Evolutionary conservation across 2,797 vertebrate species (phyloP).

Genomic region (Bovichtus diacanthus): DNA sequence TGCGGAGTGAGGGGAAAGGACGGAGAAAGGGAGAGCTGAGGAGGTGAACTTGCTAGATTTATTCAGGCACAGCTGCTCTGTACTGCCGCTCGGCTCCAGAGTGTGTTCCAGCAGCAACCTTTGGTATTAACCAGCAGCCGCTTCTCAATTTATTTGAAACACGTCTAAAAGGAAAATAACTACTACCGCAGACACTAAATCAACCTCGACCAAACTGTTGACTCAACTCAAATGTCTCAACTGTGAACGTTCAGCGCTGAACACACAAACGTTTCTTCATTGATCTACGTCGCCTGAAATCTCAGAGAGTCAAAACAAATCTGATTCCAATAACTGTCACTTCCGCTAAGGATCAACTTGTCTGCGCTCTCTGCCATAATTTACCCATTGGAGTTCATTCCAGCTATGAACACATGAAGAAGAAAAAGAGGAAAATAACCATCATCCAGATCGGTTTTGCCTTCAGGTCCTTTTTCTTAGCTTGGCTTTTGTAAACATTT

Average conservation of each 20-base stretch:
- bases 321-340: conserved; percentile 21
- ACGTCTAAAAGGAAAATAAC: conserved; percentile 1
- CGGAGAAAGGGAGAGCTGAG: not conserved
- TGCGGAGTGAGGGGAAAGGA: not conserved
- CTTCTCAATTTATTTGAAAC: not conserved
- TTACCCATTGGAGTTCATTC: not conserved
- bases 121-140: too few species aligned
- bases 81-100: not conserved
- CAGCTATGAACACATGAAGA: conserved; percentile 5
- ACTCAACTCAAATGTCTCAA: not conserved
- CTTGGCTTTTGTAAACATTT: not conserved
- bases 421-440: conserved; percentile 13
- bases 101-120: not conserved
- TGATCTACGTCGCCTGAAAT: not conserved
- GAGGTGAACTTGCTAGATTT: conserved; percentile 14
- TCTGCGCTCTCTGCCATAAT: conserved; percentile 8
- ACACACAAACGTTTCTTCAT: not conserved
- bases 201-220: too few species aligned
- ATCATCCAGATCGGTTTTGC: conserved; percentile 9
- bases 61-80: not conserved
- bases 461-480: not conserved
- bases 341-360: conserved; percentile 13
- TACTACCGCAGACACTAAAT: not conserved
- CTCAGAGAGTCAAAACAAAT: conserved; percentile 26
- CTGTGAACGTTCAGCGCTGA: not conserved